phyloP scores from a whole-genome alignment of 2,113 vertebrate species.

The Cheirogaleus medius region DNA sequence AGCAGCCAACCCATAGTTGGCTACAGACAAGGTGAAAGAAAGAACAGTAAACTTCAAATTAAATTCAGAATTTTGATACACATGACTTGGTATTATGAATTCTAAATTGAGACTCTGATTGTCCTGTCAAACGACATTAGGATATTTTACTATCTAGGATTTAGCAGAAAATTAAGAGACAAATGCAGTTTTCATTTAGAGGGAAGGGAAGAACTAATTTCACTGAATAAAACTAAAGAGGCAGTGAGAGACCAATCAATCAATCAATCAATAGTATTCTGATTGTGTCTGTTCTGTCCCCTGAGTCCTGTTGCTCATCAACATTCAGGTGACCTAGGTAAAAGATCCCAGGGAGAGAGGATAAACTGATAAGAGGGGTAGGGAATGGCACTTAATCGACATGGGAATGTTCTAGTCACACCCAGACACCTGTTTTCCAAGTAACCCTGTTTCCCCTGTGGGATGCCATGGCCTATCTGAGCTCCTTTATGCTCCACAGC shows the following conservation, averaged over 20 bases:
- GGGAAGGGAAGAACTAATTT: background rate
- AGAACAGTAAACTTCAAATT: background rate
- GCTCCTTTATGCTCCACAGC: background rate
- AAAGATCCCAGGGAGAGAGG: background rate
- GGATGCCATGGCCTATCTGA: background rate
- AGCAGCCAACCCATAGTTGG: background rate
- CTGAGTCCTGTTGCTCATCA: background rate
- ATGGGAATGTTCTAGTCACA: background rate
- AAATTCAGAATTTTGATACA: background rate
- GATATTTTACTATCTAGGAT: background rate
- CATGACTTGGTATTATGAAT: background rate
- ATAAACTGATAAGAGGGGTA: background rate
- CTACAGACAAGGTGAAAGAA: background rate
- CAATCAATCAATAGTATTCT: background rate
- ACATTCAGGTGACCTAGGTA: background rate
- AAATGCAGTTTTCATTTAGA: background rate
- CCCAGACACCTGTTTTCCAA: background rate
- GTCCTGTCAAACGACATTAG: background rate
- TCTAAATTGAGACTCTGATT: background rate
- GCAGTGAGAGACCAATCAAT: background rate
- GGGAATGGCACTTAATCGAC: background rate
- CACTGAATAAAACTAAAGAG: background rate
- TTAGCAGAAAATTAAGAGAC: background rate
- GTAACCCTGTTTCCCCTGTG: background rate
- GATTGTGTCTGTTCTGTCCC: background rate